Evolutionary conservation across 2,888 invertebrate genomes (phyloP).

Genomic region (Chloroclysta siterata): DNA sequence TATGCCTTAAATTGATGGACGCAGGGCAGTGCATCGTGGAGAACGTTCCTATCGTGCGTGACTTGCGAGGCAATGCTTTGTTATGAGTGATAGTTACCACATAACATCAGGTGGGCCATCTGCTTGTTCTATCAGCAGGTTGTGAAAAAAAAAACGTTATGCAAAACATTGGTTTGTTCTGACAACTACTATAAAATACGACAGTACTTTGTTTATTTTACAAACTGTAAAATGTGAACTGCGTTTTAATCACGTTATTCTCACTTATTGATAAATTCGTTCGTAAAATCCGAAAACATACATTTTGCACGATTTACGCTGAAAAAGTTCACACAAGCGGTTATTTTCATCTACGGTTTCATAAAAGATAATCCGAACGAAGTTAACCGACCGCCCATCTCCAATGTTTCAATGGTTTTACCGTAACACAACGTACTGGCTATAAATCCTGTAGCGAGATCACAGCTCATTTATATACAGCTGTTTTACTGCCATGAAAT

Average conservation of each 20-base stretch:
- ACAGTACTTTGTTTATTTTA: no score
- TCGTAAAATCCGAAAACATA: neutral
- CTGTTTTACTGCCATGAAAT: slow-evolving; percentile 5
- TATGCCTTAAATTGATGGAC: no score
- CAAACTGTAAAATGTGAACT: neutral
- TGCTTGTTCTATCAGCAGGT: no score
- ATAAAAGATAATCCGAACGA: slow-evolving; percentile 29
- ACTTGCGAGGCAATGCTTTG: no score
- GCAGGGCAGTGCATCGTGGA: no score
- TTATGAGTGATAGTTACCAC: no score
- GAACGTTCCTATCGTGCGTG: no score
- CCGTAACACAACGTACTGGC: slow-evolving; percentile 27
- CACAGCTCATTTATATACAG: slow-evolving; percentile 6
- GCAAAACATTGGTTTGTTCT: no score
- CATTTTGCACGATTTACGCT: neutral
- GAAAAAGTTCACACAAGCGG: slow-evolving; percentile 8
- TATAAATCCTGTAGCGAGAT: slow-evolving; percentile 35
- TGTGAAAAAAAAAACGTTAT: no score
- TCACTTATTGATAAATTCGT: neutral
- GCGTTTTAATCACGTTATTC: neutral
- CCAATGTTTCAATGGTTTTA: slow-evolving; percentile 36
- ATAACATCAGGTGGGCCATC: no score
- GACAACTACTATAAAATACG: no score
- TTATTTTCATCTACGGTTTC: slow-evolving; percentile 16
- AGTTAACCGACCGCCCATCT: slow-evolving; percentile 26